phyloP scores from a whole-genome alignment of 1,140 invertebrate genomes.

The Drosophila azteca region DNA sequence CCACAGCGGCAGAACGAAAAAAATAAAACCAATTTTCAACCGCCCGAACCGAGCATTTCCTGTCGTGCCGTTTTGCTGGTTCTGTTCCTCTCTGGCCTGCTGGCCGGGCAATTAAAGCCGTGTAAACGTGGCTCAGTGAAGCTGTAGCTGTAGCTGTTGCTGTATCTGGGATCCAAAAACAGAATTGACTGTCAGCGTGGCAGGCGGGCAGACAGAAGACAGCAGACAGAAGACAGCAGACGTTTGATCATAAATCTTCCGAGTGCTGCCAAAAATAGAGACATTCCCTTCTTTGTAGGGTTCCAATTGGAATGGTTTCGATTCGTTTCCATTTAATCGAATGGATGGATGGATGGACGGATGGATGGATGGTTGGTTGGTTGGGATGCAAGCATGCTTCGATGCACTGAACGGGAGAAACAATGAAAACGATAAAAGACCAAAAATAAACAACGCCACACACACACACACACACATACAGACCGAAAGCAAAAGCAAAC shows the following conservation, averaged over 20 bases:
- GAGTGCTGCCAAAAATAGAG: conserved; percentile 71
- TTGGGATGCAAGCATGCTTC: not conserved
- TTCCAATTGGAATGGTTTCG: conserved; percentile 34
- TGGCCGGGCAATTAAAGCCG: conserved; percentile 67
- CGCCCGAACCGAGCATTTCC: conserved; percentile 67
- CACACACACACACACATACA: conserved; percentile 33
- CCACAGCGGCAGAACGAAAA: conserved; percentile 7
- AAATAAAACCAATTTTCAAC: conserved; percentile 62
- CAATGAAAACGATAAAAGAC: conserved; percentile 18
- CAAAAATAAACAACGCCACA: conserved; percentile 36
- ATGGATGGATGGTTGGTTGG: conserved; percentile 31
- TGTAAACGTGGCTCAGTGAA: conserved; percentile 75
- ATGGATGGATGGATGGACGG: conserved; percentile 33
- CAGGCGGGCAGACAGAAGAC: conserved; percentile 43
- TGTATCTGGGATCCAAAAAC: conserved; percentile 17
- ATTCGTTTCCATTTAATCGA: conserved; percentile 41
- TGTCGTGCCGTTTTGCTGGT: conserved; percentile 51
- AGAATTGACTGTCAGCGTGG: conserved; percentile 56
- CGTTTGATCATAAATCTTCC: conserved; percentile 69
- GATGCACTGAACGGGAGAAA: not conserved
- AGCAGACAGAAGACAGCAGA: conserved; percentile 52
- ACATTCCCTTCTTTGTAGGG: conserved; percentile 34
- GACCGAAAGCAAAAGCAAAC: conserved; percentile 4
- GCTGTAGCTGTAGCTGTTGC: not conserved
- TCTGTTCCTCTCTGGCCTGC: conserved; percentile 27